Evolutionary conservation across 2,888 invertebrate species (phyloP), one percentile per base, ranked within the genome.

Genomic region (Plebejus argus): DNA sequence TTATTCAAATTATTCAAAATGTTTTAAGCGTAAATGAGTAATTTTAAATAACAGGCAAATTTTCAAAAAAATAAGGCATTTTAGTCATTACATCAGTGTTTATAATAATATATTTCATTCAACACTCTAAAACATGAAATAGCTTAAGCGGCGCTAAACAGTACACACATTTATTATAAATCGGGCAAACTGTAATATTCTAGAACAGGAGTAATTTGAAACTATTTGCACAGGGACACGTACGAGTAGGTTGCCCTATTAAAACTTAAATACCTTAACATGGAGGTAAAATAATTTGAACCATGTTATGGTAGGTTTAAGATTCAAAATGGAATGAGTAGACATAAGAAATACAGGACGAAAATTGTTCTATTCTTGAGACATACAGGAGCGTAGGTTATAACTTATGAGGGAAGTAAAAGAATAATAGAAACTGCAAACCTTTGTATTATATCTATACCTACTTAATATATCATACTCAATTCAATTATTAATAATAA

Each of bases 201-300:
- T 12, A 15, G 23, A 45, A 18, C 28, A 23, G 23, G 74, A 74
- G 80, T 81, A 82, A 83, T 82, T 81, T 80, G 81, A 80, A 81
- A 81, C 81, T 81, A 81, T 80, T 82, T 78, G 80, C 81, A 78
- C 79, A 77, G 74, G 49, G 74, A 74, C 74, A 53, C 53, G 72
- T 72, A 79, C 82, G 77, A 76, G 78, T 81, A 82, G 81, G 82
- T 81, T 81, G 80, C 81, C 79, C 80, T 81, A 83, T 83, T 83
- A 83, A 83, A 83, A 82, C 82, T 82, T 82, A 82, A 83, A 74
- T 74, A 74, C 74, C 53, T 53, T 53, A 74, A 8, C 28, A 23
- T 8, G 1, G 5, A 28, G 0, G 3, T 12, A 12, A 20, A 23
- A 20, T 12, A 28, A 74, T 28, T 74, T 53, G 53, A 53, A 74